Evolutionary conservation across 2,888 invertebrate genomes (phyloP).

Genomic region (Amaurobius ferox): DNA sequence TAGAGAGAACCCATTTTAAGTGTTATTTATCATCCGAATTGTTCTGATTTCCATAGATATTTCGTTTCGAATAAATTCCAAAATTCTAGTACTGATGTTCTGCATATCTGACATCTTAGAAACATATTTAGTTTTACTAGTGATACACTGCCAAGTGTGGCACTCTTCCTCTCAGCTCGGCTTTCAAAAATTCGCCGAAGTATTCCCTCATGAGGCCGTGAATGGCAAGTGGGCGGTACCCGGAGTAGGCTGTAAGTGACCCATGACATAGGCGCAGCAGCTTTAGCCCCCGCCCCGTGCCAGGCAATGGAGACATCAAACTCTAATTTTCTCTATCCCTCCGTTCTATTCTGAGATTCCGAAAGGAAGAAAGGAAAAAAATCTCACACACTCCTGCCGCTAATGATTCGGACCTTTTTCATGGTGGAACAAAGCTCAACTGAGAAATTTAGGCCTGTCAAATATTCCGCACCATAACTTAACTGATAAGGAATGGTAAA

Average conservation of each 20-base stretch:
- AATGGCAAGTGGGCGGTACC: constrained; percentile 50
- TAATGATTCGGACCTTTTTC: constrained; percentile 33
- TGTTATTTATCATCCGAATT: too few relatives aligned
- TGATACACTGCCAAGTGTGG: not conserved
- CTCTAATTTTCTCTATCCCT: constrained; percentile 21
- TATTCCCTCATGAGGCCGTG: constrained; percentile 27
- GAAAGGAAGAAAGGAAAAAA: too few relatives aligned
- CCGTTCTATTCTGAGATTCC: not conserved
- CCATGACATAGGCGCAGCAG: constrained; percentile 46
- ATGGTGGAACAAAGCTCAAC: constrained; percentile 18
- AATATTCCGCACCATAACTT: not conserved
- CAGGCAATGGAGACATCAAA: constrained; percentile 51
- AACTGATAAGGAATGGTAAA: not conserved
- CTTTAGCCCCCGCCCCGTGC: constrained; percentile 29
- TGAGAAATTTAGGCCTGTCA: not conserved
- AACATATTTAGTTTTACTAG: too few relatives aligned
- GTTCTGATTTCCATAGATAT: too few relatives aligned
- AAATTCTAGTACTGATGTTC: too few relatives aligned
- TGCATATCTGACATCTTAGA: too few relatives aligned
- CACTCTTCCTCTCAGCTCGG: not conserved
- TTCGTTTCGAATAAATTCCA: too few relatives aligned
- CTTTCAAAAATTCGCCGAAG: not conserved
- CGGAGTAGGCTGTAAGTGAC: constrained; percentile 40
- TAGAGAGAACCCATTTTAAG: too few relatives aligned
- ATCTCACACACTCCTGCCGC: not conserved